Evolutionary conservation across 2,113 vertebrate species (phyloP), one percentile per base, ranked within the genome.

Genomic region (Natator depressus): DNA sequence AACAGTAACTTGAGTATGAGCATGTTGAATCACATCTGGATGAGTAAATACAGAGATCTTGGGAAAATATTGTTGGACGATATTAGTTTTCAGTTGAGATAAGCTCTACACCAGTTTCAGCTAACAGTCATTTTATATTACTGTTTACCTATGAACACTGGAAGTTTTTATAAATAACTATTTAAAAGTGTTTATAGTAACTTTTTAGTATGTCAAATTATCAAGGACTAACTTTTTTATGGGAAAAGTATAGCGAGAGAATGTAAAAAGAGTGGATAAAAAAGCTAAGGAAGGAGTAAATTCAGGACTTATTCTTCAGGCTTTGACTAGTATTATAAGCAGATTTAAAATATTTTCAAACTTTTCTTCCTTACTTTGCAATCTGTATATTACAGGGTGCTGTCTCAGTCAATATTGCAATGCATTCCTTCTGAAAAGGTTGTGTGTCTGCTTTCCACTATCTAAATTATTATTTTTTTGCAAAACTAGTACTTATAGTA

Each of bases 1-100:
- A 96, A 1, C 6, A 24, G 6, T 42, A 46, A 7, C 10, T 88
- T 84, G 42, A 10, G 31, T 35, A n/a, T 4, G 47, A 5, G 20
- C n/a, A 6, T 83, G 1, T 20, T 1, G 2, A 81, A 42, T 72
- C 54, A 57, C 1, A 91, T 38, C 4, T 88, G 2, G 2, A 0
- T 84, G 35, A 95, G 35, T 51, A 80, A 22, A 42, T 4, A 65
- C 46, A 94, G 55, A 5, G 49, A 59, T 82, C 80, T 84, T 59
- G 31, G 88, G 78, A 50, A 88, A 90, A 80, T 50, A 82, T 12
- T 47, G 20, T 79, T 10, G 12, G 2, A 12, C 35, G n/a, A 4
- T 35, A 76, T 76, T 76, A 78, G 42, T 78, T 78, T 78, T 78
- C 6, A 16, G 42, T 47, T 78, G 25, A 78, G 75, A 80, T n/a